phyloP scores from a whole-genome alignment of 1,140 invertebrate species.

The fruit fly (Drosophila melanogaster) region Release_6_plus_ISO1_MT NT_033777.3:24218001-24218500 shows the following conservation, averaged over 20 bases:
- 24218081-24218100: conserved; percentile 81
- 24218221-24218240: conserved; percentile 72
- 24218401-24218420: conserved; percentile 34
- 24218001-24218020: conserved; percentile 83
- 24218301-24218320: conserved; percentile 26
- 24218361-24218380: conserved; percentile 50
- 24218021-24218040: conserved; percentile 84
- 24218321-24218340: conserved; percentile 2
- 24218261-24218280: conserved; percentile 3
- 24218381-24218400: conserved; percentile 33
- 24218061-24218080: conserved; percentile 91
- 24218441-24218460: conserved; percentile 81
- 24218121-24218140: conserved; percentile 60
- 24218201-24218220: conserved; percentile 86
- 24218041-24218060: conserved; percentile 90
- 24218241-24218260: background rate
- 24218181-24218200: conserved; percentile 89
- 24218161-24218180: conserved; percentile 79
- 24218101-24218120: conserved; percentile 7
- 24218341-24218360: conserved; percentile 24
- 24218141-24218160: conserved; percentile 65
- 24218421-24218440: conserved; percentile 72
- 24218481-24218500: conserved; percentile 38
- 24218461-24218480: conserved; percentile 55
- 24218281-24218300: conserved; percentile 10